Evolutionary conservation across 2,113 vertebrate species (phyloP), one percentile per base, ranked within the genome.

Genomic region (Platanista minor): DNA sequence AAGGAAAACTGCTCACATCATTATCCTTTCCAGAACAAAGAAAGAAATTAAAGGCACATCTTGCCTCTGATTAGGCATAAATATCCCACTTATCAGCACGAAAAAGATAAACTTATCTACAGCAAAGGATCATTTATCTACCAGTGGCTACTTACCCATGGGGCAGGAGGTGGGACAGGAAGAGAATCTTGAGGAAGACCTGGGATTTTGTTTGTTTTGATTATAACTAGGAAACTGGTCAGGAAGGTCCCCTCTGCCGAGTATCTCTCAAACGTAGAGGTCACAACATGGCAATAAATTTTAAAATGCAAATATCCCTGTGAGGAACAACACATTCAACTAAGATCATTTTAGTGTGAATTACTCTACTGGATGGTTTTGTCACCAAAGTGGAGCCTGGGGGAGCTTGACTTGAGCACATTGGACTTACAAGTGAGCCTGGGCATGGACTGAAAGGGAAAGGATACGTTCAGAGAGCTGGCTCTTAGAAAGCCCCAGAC

Each of bases 21-120:
- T 80, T 88, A 67, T 72, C 36, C 93, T 57, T 93, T 90, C 36
- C 77, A 96, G 57, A 97, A 93, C 3, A 98, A 87, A 64, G 84
- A 92, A 91, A 95, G 27, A 46, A 91, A 74, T 67, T 49, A 96
- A 71, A 57, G 75, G 11, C 5, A 92, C 83, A 81, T 88, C 46
- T 49, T 95, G 49, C 39, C 78, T 81, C 43, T 75, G 57, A 69
- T 84, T 91, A 62, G 33, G 21, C 61, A 61, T 90, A 96, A 95
- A 97, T 87, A 91, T 69, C 46, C 81, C 64, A 90, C 33, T 97
- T 95, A 49, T 89, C 74, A 23, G 3, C 92, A 83, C 69, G 80
- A 96, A 96, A 71, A 43, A 91, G 41, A 95, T 36, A 90, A 88
- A 97, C 67, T 71, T 61, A 66, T 46, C 59, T 54, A 82, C 88